Base-by-base conservation (phyloP, 2,113 vertebrate species). In the Platysteira castanea region DNA sequence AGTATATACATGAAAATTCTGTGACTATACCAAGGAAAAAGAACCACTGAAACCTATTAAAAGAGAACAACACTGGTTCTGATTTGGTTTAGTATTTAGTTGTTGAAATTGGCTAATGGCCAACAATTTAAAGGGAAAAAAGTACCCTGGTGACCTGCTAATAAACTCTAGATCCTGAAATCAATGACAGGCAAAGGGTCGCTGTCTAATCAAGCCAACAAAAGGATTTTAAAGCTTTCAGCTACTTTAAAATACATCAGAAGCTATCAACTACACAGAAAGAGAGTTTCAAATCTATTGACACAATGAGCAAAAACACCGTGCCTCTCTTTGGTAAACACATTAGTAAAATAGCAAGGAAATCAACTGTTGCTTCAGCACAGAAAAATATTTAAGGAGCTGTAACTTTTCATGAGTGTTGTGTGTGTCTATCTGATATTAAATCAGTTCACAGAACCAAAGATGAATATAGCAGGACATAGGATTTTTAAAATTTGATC, bases 91-190 rank as follows among this genome's bases (percentile, higher is more conserved):
- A 35, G 6, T 52, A 70, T 89, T 75, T 35, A 47, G 31, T 42
- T 79, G 20, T 49, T 89, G 33, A 83, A 92, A 24, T 6, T 91
- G 46, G 27, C 33, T 65, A 80, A 81, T 65, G 88, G 64, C 54
- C 24, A 93, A 35, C 2, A 70, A 21, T 44, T n/a, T 28, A 68
- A 5, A 67, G 4, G 3, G 35, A 22, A 74, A 83, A 93, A 61
- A 19, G 26, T 33, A 41, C 42, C 24, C 31, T 19, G 4, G 26
- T 86, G 84, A 92, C 63, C 93, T 21, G 4, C 20, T 90, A 93
- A 97, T 90, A 95, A 96, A 93, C 57, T 93, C 64, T 60, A 84
- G 89, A 93, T 96, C 56, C 75, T 78, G 64, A 95, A 97, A 97
- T 96, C 95, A 76, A 95, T 95, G 68, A 19, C 57, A 91, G 74